These are phyloP conservation scores for Catharus fuscescens DNA, from an alignment of 2,113 vertebrate genomes.

Conservation along the genomic window DNA sequence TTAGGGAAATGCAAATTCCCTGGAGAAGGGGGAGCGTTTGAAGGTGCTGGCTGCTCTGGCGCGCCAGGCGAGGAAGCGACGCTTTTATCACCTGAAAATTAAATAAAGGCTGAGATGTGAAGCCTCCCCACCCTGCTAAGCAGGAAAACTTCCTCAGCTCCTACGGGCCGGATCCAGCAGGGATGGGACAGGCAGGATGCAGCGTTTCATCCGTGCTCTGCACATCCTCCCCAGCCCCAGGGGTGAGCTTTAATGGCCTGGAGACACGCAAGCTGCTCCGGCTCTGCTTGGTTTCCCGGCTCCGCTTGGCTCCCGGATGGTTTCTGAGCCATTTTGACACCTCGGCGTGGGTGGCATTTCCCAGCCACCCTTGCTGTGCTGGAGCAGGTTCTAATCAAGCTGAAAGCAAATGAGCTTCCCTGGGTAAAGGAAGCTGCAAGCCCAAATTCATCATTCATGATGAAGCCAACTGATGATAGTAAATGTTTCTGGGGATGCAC, in stretches of 20 bases:
- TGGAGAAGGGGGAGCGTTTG: neutral
- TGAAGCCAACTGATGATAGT: neutral
- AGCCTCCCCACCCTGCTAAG: constrained; percentile 46
- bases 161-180: neutral
- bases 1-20: constrained; percentile 56
- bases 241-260: constrained; percentile 29
- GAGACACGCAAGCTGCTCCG: neutral
- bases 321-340: constrained; percentile 23
- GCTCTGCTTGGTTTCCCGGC: neutral
- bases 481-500: neutral
- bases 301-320: neutral
- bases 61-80: neutral
- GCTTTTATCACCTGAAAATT: constrained; percentile 34
- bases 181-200: constrained; percentile 21
- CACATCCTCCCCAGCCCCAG: constrained; percentile 50
- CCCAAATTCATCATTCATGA: neutral
- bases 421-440: neutral
- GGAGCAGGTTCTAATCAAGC: neutral
- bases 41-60: neutral
- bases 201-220: neutral
- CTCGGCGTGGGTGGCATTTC: constrained; percentile 5
- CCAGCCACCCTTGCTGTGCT: neutral
- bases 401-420: neutral
- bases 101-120: constrained; percentile 35
- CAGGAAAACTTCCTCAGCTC: constrained; percentile 53